These are phyloP conservation scores for Telenomus remus DNA, from an alignment of 1,140 invertebrate species.

Conservation along the genomic window DNA sequence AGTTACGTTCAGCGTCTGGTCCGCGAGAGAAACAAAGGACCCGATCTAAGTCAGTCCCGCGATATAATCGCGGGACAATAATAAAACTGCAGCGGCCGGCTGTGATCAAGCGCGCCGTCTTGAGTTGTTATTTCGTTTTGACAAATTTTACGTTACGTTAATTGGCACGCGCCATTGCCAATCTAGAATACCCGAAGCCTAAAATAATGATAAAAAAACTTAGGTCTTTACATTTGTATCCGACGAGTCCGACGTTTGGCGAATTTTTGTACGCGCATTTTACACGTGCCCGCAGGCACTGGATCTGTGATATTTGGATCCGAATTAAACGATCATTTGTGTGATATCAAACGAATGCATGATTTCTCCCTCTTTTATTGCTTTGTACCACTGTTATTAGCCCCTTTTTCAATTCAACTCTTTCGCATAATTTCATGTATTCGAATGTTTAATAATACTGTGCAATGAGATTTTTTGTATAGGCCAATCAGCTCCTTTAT, in stretches of 20 bases:
- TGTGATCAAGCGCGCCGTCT: slow-evolving; percentile 7
- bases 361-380: slow-evolving; percentile 3
- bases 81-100: slow-evolving; percentile 23
- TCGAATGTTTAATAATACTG: too few species aligned
- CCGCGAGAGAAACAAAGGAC: slow-evolving; percentile 47
- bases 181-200: not conserved
- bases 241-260: too few species aligned
- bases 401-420: too few species aligned
- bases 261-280: slow-evolving; percentile 11
- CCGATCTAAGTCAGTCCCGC: slow-evolving; percentile 56
- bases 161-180: slow-evolving; percentile 21
- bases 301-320: slow-evolving; percentile 55
- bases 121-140: slow-evolving; percentile 23
- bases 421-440: too few species aligned
- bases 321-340: slow-evolving; percentile 50
- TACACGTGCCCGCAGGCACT: slow-evolving; percentile 10
- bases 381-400: not conserved
- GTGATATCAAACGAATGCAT: slow-evolving; percentile 36
- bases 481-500: not conserved
- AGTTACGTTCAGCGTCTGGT: slow-evolving; percentile 50
- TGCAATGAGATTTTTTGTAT: slow-evolving; percentile 15
- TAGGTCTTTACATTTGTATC: too few species aligned
- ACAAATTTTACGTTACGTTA: slow-evolving; percentile 35
- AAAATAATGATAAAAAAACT: too few species aligned
- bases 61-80: slow-evolving; percentile 34